Base-by-base conservation (phyloP, 2,888 invertebrate genomes). In the Quadriops clusia region DNA sequence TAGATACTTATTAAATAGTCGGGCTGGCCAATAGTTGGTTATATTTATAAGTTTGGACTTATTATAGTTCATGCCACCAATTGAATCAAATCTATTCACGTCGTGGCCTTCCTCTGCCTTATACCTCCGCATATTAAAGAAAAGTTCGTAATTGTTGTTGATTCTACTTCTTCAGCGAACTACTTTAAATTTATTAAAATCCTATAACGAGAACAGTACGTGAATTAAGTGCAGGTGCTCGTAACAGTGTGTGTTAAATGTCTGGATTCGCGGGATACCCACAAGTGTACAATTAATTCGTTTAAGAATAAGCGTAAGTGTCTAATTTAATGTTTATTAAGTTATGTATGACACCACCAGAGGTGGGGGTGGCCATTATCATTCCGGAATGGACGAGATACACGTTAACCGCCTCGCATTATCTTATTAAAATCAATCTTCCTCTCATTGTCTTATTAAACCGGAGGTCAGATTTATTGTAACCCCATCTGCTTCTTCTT, bases 361-460 rank as follows among this genome's bases (percentile, higher is more conserved):
- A 17, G 32, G 41, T 34, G 42, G 38, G 40, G 41, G 43, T 42
- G 42, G 43, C 24, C 40, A 41, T 43, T 42, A 39, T 33, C 41
- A 44, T 43, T 41, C 45, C 27, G 26, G 36, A 36, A 28, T 32
- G 28, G 23, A 28, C 10, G 32, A 37, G 32, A 36, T 31, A 32
- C 28, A 30, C 28, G 37, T 37, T 35, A 37, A 38, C 36, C 36
- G 31, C 36, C 35, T 36, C 43, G 38, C 34, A 45, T 46, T 56
- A 56, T 55, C 54, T 53, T 51, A 53, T 56, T 56, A 56, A 53
- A 51, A 51, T 50, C 54, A 53, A 55, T 54, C 54, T 51, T 44
- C 44, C 43, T 41, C 46, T 51, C 46, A 44, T 43, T 42, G 41
- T 42, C 39, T 47, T 44, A 43, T 50, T 47, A 34, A 32, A 32